phyloP scores from a whole-genome alignment of 2,113 vertebrate species.

The Oryzias javanicus region DNA sequence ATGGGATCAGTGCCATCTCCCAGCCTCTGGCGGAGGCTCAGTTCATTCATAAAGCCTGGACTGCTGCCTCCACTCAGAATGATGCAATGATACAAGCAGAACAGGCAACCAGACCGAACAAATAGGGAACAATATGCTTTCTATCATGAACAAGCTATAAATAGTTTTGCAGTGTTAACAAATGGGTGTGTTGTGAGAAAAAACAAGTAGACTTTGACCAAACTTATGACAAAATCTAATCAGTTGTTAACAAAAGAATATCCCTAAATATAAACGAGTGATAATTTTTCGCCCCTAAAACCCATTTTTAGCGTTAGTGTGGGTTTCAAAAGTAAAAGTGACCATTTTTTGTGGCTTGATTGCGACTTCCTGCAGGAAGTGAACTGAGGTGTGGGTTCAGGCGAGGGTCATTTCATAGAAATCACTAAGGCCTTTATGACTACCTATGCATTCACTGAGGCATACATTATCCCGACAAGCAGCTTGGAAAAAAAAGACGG shows the following conservation, averaged over 20 bases:
- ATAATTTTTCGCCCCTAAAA: slow-evolving; percentile 1
- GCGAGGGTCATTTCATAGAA: slow-evolving; percentile 39
- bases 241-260: slow-evolving; percentile 17
- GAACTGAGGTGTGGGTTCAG: slow-evolving; percentile 46
- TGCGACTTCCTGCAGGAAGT: slow-evolving; percentile 58
- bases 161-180: slow-evolving; percentile 53
- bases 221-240: slow-evolving; percentile 30
- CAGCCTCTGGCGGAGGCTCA: slow-evolving; percentile 63
- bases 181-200: slow-evolving; percentile 39
- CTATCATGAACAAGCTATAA: slow-evolving; percentile 61
- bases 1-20: slow-evolving; percentile 71
- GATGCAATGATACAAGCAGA: slow-evolving; percentile 68
- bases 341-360: slow-evolving; percentile 59
- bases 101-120: slow-evolving; percentile 62
- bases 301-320: slow-evolving; percentile 7
- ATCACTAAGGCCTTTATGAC: slow-evolving; percentile 18
- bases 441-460: slow-evolving; percentile 18
- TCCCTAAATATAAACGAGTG: not conserved
- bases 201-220: slow-evolving; percentile 25
- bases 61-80: slow-evolving; percentile 59
- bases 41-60: slow-evolving; percentile 77
- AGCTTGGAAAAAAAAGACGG: slow-evolving; percentile 11
- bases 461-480: slow-evolving; percentile 10
- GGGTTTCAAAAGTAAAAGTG: slow-evolving; percentile 23
- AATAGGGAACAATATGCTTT: slow-evolving; percentile 62